Evolutionary conservation across 2,113 vertebrate genomes (phyloP).

Genomic region (Perca fluviatilis): DNA sequence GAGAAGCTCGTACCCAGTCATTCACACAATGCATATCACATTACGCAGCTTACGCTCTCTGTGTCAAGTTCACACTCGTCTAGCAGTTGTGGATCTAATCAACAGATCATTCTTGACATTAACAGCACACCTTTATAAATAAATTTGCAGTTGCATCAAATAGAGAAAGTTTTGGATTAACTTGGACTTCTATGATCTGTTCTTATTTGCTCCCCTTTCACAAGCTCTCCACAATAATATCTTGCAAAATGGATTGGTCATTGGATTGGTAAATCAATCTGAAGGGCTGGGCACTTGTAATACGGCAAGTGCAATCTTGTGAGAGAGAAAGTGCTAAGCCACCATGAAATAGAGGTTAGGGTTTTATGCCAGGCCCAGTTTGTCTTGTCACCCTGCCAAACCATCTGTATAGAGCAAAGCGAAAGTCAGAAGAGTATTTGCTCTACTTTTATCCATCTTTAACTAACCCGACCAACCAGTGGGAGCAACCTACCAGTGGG

Average conservation of each 20-base stretch:
- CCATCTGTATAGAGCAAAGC: constrained; percentile 82
- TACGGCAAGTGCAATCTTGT: constrained; percentile 77
- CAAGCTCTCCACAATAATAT: constrained; percentile 49
- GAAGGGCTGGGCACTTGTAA: constrained; percentile 51
- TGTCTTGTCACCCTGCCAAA: constrained; percentile 85
- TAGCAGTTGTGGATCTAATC: constrained; percentile 71
- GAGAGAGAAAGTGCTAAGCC: constrained; percentile 84
- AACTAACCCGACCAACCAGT: constrained; percentile 57
- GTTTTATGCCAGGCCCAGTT: constrained; percentile 84
- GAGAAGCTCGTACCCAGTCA: constrained; percentile 32
- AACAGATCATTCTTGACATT: constrained; percentile 70
- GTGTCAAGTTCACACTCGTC: constrained; percentile 50
- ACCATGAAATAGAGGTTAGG: constrained; percentile 86
- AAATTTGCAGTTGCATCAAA: constrained; percentile 58
- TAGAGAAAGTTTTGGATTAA: constrained; percentile 39
- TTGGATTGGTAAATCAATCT: constrained; percentile 70
- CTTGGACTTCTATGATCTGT: constrained; percentile 24
- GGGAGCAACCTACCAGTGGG: constrained; percentile 37
- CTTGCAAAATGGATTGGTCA: constrained; percentile 51
- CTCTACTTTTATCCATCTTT: constrained; percentile 74
- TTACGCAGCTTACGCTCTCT: constrained; percentile 52
- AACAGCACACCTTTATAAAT: constrained; percentile 62
- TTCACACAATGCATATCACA: constrained; percentile 50
- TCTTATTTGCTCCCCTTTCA: constrained; percentile 40
- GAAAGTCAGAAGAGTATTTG: constrained; percentile 72